Evolutionary conservation across 2,888 invertebrate genomes (phyloP), one percentile per base, ranked within the genome.

Genomic region (Lamellibrachia satsuma): DNA sequence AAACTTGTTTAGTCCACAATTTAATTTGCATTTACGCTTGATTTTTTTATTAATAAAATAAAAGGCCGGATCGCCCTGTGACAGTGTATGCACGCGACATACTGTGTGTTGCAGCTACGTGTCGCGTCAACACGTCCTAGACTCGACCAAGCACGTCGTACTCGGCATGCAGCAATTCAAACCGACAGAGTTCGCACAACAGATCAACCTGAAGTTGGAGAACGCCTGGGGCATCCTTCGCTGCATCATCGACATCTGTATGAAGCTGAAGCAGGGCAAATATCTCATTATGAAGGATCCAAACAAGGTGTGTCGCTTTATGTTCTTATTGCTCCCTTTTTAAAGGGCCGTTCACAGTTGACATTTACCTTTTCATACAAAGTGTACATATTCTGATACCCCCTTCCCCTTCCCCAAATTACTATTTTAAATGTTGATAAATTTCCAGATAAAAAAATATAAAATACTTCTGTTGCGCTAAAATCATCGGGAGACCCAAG

Each of bases 261-360:
- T 99, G 98, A 99, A 99, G 97, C 98, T 99, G 96, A 98, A 98
- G 96, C 99, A 99, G 96, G 99, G 99, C 95, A 96, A 97, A 97
- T 99, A 99, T 97, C 97, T 99, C 95, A 99, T 99, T 95, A 98
- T 99, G 98, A 99, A 99, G 97, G 99, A 99, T 97, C 99, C 99
- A 4, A 99, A 99, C 97, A 99, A 99, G 97, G 97, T 97, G 15
- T 15, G 2, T 6, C 27, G 15, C 52, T 27, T 2, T 11, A 0
- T 91, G n/a, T 90, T 90, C n/a, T 22, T 90, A 90, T 22, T 90
- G 15, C n/a, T 22, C n/a, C n/a, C n/a, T 22, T 22, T 90, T 90
- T 90, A 90, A 90, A 90, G 39, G 39, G 39, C 39, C 39, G 39
- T 39, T 39, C 39, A 39, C 39, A 39, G 39, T 39, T 39, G 39